Base-by-base conservation (phyloP, 2,888 invertebrate genomes). In the Xestia xanthographa region DNA sequence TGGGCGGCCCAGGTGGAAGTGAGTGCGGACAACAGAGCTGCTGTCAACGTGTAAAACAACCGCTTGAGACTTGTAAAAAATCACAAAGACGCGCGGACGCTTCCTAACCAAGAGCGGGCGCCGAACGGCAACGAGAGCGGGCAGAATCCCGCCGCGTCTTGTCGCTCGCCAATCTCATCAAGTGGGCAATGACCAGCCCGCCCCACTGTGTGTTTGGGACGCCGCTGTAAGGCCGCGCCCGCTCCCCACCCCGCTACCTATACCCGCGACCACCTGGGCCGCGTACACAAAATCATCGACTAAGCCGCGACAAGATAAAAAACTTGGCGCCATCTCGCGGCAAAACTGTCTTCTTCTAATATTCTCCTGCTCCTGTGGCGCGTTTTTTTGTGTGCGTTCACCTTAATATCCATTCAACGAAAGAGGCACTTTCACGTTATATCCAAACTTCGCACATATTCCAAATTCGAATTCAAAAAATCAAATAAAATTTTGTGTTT, bases 401-500 rank as follows among this genome's bases (percentile, higher is more conserved):
- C 34, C 26, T 73, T 14, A 60, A 50, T n/a, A 75, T 17, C 20
- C 1, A 22, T 26, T 58, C 34, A 77, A 77, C 9, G 8, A 65
- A 76, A 82, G 41, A 76, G 56, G 76, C 56, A 65, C 56, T 82
- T 82, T 38, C n/a, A 53, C 17, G 20, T 80, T 43, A 20, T 17
- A 76, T 77, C 34, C 56, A 63, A 82, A 82, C 26, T 76, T 22
- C 38, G 53, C 50, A 41, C 45, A 75, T 5, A 60, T 48, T 48
- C 53, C 17, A 53, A 45, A 74, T 74, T 48, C 50, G 58, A 29
- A 29, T 20, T 29, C 1, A n/a, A n/a, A 34, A 70, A 72, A 74
- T 63, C 8, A 53, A 82, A 75, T 72, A 41, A 68, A 77, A 79
- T 70, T 74, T 77, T 88, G 84, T 83, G 85, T 84, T 82, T 81